A percentile compares a stretch with the other conserved stretches of the same genome.
Evolutionary conservation across 2,113 vertebrate genomes (phyloP).

Genomic region (Octodon degus): DNA sequence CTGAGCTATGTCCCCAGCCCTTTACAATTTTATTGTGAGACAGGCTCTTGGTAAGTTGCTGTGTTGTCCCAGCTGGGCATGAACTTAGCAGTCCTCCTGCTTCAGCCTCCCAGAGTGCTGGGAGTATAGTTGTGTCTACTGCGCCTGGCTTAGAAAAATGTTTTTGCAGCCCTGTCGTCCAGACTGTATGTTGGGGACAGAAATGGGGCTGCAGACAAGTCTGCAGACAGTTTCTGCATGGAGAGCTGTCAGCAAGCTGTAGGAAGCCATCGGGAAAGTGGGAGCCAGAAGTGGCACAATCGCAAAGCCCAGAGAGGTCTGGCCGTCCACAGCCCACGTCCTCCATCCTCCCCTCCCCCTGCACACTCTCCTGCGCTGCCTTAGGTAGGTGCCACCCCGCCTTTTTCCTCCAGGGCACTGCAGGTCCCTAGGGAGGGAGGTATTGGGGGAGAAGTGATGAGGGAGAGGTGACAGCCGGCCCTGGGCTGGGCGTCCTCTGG

Average conservation of each 20-base stretch:
- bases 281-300: not conserved
- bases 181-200: not conserved
- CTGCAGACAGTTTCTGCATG: not conserved
- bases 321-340: not conserved
- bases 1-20: not conserved
- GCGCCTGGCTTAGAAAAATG: not conserved
- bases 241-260: not conserved
- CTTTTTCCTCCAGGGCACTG: not conserved
- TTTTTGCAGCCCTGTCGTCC: not conserved
- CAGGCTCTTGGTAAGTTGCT: not conserved
- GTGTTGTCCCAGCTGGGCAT: not conserved
- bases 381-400: accelerated
- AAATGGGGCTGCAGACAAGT: not conserved
- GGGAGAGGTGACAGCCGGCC: not conserved
- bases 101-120: not conserved
- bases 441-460: too few relatives aligned
- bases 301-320: not conserved
- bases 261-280: not conserved
- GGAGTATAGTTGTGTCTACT: not conserved
- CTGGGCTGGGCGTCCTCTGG: accelerated
- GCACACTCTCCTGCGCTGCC: not conserved
- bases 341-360: not conserved
- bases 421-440: accelerated
- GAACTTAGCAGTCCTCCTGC: not conserved
- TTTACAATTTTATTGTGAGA: not conserved